A percentile compares a stretch with the other conserved stretches of the same genome.
Conservation (phyloP, 2,888 invertebrate species). For the Tipula vernalis region DNA sequence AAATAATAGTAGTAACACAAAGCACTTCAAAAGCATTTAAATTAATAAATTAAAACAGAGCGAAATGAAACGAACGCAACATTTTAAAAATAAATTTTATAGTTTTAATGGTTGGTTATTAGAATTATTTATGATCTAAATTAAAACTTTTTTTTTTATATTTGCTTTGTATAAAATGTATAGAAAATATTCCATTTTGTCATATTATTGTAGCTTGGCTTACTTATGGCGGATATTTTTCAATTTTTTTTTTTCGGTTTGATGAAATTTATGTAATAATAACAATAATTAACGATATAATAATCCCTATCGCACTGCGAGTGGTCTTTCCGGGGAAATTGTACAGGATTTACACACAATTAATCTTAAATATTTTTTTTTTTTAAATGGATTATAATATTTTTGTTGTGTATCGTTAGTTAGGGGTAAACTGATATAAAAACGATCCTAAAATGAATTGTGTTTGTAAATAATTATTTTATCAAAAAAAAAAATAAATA, state of each 20-base stretch:
- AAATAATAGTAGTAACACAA: not conserved
- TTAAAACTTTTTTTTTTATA: not conserved
- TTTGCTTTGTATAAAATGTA: not conserved
- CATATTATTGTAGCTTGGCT: not conserved
- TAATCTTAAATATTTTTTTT: not conserved
- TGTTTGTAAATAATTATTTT: no score
- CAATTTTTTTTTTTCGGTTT: not conserved
- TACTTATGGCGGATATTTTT: not conserved
- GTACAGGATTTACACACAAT: not conserved
- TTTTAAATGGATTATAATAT: not conserved
- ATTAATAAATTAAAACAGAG: not conserved
- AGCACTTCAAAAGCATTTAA: not conserved
- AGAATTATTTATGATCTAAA: constrained; percentile 4
- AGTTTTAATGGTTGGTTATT: not conserved
- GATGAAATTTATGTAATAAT: not conserved
- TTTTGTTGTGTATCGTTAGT: no score
- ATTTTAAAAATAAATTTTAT: not conserved
- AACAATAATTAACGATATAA: not conserved
- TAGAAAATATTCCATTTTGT: not conserved
- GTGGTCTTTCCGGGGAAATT: not conserved
- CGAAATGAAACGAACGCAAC: not conserved
- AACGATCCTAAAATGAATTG: no score
- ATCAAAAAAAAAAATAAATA: no score
- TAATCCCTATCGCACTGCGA: not conserved
- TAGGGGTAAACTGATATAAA: no score